A percentile compares a stretch with the other conserved stretches of the same genome.
phyloP scores from a whole-genome alignment of 2,888 invertebrate genomes.

The Linyphia triangularis region DNA sequence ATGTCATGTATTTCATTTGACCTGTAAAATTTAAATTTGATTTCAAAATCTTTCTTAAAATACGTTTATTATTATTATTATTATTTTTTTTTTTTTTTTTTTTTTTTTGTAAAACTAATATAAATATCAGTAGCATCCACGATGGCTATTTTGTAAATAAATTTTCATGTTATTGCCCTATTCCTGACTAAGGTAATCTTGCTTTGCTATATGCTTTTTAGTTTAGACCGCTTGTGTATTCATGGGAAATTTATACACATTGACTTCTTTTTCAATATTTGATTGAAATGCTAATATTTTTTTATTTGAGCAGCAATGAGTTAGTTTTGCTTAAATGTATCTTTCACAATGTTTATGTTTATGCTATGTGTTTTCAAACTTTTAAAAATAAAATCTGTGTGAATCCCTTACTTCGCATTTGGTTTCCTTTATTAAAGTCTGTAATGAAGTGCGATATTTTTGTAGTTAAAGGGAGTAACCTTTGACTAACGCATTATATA shows the following conservation, averaged over 20 bases:
- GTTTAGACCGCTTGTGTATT: neutral
- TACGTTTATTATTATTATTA: no score
- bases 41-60: no score
- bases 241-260: neutral
- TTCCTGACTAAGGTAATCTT: neutral
- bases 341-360: conserved; percentile 13
- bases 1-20: no score
- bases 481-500: no score
- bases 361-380: conserved; percentile 41
- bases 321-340: neutral
- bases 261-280: neutral
- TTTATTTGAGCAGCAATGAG: neutral
- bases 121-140: neutral
- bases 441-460: no score
- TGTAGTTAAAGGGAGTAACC: no score
- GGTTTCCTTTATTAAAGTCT: neutral
- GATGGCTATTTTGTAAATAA: neutral
- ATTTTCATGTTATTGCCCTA: neutral
- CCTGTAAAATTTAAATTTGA: no score
- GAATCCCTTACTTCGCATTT: no score
- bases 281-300: neutral
- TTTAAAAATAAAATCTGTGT: conserved; percentile 41
- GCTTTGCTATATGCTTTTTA: neutral
- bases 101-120: no score
- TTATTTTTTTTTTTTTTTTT: no score